Evolutionary conservation across 2,797 vertebrate genomes (phyloP), one percentile per base, ranked within the genome.

Genomic region (Cirrhinus mrigala): DNA sequence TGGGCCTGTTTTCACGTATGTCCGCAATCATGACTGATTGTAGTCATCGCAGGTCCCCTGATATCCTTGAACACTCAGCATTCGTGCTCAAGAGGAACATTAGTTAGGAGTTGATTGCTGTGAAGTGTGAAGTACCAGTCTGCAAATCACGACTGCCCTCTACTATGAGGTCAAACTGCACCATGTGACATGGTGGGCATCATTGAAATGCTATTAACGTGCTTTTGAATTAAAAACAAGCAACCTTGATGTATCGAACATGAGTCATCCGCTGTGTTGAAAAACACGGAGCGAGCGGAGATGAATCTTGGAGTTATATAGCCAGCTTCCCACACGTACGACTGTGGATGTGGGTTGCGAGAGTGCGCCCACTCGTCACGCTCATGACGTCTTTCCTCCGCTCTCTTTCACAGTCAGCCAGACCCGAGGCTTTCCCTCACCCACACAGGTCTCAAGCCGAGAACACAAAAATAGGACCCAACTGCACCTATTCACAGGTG

Each of bases 401-500:
- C 8, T 92, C 89, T 87, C 71, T 87, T 89, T 89, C 22, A 64
- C 94, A 95, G 96, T 92, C 95, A 48, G 93, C 94, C 86, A 94
- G 96, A 87, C 92, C 95, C 15, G 96, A 97, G 87, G 93, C 93
- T 87, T 96, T 97, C 90, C 92, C 95, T 92, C 96, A 96, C 89
- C 90, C 94, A 76, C 96, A 96, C 92, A 92, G 94, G 68, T 92
- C 96, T 84, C 90, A 94, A 85, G 90, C 93, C 70, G 96, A 97
- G 58, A 92, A 88, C 84, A 93, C 91, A 86, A 94, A 93, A 79
- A 91, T 95, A 81, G 95, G 93, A 89, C 89, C 94, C 91, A 96
- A 92, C 90, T 94, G 90, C 64, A 89, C 94, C 88, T 96, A 96
- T 87, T 92, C 91, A 86, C 96, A 97, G 97, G 97, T 98, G 93